phyloP scores from a whole-genome alignment of 2,888 invertebrate species.

The Hololepta plana region DNA sequence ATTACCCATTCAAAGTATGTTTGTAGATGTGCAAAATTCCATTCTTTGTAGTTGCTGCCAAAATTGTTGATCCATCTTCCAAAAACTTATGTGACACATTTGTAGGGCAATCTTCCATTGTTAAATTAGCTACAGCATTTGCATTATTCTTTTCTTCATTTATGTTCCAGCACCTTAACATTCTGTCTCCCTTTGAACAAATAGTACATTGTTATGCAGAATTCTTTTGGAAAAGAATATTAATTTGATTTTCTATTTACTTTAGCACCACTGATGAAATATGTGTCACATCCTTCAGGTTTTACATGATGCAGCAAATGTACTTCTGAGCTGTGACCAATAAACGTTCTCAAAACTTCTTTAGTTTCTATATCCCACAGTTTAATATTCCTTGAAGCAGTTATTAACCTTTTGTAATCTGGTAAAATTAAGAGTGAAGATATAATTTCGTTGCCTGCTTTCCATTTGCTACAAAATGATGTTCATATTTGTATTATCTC shows the following conservation, averaged over 20 bases:
- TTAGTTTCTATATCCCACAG: constrained; percentile 43
- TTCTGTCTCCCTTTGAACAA: constrained; percentile 21
- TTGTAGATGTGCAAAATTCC: constrained; percentile 67
- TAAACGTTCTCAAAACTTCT: constrained; percentile 40
- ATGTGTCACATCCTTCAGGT: constrained; percentile 19
- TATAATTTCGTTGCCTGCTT: constrained; percentile 37
- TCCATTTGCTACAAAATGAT: constrained; percentile 45
- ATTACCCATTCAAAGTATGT: constrained; percentile 56
- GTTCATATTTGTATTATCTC: no score
- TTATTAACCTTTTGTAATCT: constrained; percentile 25
- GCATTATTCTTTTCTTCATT: constrained; percentile 28
- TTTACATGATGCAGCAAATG: constrained; percentile 26
- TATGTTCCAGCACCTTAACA: constrained; percentile 32
- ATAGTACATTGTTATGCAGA: not conserved
- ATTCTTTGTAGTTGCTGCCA: constrained; percentile 44
- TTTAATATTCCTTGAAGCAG: constrained; percentile 31
- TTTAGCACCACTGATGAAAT: constrained; percentile 30
- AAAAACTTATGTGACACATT: constrained; percentile 31
- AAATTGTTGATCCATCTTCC: constrained; percentile 30
- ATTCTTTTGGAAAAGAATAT: constrained; percentile 5
- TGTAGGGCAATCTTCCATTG: constrained; percentile 50
- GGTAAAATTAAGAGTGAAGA: constrained; percentile 42
- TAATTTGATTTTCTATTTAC: constrained; percentile 15
- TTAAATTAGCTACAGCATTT: constrained; percentile 35
- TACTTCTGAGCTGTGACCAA: constrained; percentile 43